These are phyloP conservation scores for Clarias fuscus DNA, from an alignment of 2,797 vertebrate genomes.

Conservation along the genomic window DNA sequence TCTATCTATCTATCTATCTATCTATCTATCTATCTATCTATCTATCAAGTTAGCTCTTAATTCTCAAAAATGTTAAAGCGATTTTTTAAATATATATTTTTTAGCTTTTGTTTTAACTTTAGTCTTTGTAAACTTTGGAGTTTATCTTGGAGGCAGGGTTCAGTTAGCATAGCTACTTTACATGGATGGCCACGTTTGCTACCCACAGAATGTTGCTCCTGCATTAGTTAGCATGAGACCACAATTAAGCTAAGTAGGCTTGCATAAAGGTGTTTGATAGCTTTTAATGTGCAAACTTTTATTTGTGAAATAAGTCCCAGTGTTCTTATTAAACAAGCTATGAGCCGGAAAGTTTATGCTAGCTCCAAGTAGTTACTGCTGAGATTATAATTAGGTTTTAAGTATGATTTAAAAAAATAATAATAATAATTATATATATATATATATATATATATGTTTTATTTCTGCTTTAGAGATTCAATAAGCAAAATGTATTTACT, in stretches of 20 bases:
- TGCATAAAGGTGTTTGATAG: neutral
- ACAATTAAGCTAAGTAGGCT: neutral
- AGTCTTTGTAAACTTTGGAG: neutral
- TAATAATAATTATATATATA: too few relatives aligned
- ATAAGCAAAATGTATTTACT: neutral
- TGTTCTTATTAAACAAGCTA: neutral
- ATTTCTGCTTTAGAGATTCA: neutral
- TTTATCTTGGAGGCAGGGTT: neutral
- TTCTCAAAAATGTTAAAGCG: neutral
- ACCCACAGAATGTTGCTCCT: neutral
- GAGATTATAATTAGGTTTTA: too few relatives aligned
- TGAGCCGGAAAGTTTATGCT: neutral
- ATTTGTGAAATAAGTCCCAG: neutral
- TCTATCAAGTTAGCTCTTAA: too few relatives aligned
- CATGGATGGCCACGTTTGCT: neutral
- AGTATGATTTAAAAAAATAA: neutral
- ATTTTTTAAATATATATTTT: neutral
- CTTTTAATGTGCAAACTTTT: neutral
- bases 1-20: neutral
- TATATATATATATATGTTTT: neutral
- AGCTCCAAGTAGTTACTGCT: neutral
- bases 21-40: neutral
- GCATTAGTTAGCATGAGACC: neutral
- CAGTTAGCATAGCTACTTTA: neutral
- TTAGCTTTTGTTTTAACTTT: neutral